These are phyloP conservation scores for Rattus rattus DNA, from an alignment of 2,113 vertebrate genomes.

Conservation along the genomic window DNA sequence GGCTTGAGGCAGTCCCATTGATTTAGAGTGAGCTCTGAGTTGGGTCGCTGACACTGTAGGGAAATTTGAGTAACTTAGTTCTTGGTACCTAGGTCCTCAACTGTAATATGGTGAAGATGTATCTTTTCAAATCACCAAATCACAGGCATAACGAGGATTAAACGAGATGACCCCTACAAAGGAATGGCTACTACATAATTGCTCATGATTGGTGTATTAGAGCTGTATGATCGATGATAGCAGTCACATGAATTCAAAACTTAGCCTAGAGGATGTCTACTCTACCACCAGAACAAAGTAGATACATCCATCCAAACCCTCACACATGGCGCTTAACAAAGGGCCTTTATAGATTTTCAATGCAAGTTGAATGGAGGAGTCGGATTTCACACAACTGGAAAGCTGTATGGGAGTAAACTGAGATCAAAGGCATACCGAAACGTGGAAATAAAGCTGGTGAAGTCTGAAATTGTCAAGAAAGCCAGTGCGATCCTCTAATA, in stretches of 20 bases:
- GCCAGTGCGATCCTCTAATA: neutral
- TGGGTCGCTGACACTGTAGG: neutral
- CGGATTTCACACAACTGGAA: constrained; percentile 24
- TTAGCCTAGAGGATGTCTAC: constrained; percentile 3
- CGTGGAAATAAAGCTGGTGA: constrained; percentile 23
- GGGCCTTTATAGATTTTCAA: neutral
- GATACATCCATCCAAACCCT: neutral
- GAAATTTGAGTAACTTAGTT: constrained; percentile 16
- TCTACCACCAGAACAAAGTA: constrained; percentile 41
- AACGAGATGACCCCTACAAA: neutral
- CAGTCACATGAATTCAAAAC: constrained; percentile 2
- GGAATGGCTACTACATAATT: neutral
- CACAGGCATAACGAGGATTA: neutral
- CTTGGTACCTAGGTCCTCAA: neutral
- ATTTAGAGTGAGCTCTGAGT: neutral
- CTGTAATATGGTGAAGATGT: neutral
- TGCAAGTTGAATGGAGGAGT: neutral
- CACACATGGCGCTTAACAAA: constrained; percentile 10
- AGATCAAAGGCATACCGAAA: constrained; percentile 29
- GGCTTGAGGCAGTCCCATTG: neutral
- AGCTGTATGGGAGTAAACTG: neutral
- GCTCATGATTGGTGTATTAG: neutral
- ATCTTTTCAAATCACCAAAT: neutral
- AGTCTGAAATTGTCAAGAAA: constrained; percentile 19
- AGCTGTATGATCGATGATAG: neutral